phyloP scores from a whole-genome alignment of 2,797 vertebrate species.

The Botia almorhae region DNA sequence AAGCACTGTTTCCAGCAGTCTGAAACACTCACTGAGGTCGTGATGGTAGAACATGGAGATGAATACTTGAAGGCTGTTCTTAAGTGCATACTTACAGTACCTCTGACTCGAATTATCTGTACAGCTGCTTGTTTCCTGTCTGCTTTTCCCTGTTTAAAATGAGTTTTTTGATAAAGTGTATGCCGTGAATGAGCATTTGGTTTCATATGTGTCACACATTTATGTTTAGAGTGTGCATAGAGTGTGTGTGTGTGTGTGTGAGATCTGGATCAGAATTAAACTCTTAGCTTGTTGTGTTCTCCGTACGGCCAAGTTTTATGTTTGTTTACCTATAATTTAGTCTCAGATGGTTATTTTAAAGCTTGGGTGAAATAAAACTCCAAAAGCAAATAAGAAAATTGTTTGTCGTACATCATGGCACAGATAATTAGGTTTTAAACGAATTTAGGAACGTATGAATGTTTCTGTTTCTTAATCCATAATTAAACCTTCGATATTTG shows the following conservation, averaged over 20 bases:
- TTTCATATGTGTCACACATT: not conserved
- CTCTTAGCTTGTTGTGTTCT: too few relatives aligned
- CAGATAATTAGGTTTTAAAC: not conserved
- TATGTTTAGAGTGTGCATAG: not conserved
- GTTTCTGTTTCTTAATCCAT: not conserved
- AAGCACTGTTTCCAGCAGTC: conserved; percentile 2
- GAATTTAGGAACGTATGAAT: not conserved
- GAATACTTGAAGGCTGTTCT: not conserved
- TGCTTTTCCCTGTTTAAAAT: not conserved
- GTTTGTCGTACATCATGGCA: not conserved
- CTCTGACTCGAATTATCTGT: not conserved
- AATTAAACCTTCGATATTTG: not conserved
- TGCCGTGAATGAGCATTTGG: not conserved
- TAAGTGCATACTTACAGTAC: not conserved
- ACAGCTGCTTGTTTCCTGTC: conserved; percentile 10
- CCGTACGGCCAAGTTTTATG: too few relatives aligned
- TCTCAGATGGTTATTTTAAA: not conserved
- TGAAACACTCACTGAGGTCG: conserved; percentile 14
- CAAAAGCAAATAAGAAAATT: too few relatives aligned
- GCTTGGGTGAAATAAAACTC: too few relatives aligned
- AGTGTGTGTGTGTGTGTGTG: not conserved
- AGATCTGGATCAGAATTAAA: not conserved
- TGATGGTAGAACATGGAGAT: not conserved
- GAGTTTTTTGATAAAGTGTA: not conserved
- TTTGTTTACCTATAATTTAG: not conserved